Conservation (phyloP, 2,113 vertebrate species). For the Mormyrus lacerda region DNA sequence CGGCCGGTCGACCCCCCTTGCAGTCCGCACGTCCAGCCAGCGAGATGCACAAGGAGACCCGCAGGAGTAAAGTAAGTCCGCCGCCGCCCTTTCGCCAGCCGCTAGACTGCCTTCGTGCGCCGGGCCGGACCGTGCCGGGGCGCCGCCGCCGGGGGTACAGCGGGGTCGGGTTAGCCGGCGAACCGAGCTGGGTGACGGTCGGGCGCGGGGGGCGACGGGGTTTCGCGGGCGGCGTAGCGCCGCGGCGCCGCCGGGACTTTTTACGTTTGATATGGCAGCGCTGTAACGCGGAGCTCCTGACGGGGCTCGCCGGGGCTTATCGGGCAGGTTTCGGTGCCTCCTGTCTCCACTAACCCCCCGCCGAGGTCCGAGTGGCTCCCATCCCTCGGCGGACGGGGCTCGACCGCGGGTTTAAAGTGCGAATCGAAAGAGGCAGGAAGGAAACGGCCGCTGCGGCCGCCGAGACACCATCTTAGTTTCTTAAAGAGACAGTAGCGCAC, state of each 20-base stretch:
- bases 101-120: conserved; percentile 15
- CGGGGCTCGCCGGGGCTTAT: background rate
- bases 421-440: conserved; percentile 38
- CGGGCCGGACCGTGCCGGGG: background rate
- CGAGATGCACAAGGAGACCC: conserved; percentile 72
- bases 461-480: conserved; percentile 48
- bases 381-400: conserved; percentile 7
- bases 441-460: conserved; percentile 37
- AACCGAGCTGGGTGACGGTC: background rate
- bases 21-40: conserved; percentile 53
- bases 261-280: background rate
- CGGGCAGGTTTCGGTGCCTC: background rate
- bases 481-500: conserved; percentile 42
- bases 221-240: background rate
- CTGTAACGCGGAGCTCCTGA: background rate
- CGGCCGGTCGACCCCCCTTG: conserved; percentile 48
- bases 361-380: background rate
- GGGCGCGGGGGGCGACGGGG: background rate
- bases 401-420: conserved; percentile 28
- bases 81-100: background rate
- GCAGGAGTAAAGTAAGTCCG: conserved; percentile 67
- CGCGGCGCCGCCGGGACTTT: background rate
- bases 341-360: background rate
- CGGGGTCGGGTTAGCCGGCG: background rate
- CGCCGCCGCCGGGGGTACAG: background rate